Evolutionary conservation across 2,888 invertebrate genomes (phyloP).

Genomic region (Lasius platythorax): DNA sequence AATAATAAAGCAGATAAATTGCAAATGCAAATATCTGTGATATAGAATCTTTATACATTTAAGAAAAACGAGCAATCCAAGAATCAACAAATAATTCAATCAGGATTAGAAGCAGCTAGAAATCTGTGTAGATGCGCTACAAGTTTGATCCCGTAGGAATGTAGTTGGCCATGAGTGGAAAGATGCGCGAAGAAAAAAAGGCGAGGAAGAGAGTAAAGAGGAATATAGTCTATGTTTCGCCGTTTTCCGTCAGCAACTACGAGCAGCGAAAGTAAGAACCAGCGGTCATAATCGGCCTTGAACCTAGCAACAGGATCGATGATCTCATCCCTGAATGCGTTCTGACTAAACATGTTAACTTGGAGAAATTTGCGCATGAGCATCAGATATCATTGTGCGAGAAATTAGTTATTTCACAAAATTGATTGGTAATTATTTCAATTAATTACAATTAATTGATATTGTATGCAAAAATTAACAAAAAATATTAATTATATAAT

Average conservation of each 20-base stretch:
- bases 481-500: not conserved
- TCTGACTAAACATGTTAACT: constrained; percentile 55
- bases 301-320: constrained; percentile 70
- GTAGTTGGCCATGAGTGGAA: constrained; percentile 78
- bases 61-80: not conserved
- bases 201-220: constrained; percentile 31
- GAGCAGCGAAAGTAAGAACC: constrained; percentile 65
- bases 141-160: constrained; percentile 77
- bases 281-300: constrained; percentile 69
- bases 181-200: constrained; percentile 52
- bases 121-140: constrained; percentile 54
- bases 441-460: not conserved
- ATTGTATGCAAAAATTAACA: not conserved
- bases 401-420: not conserved
- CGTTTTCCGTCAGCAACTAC: constrained; percentile 38
- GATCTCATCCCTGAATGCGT: constrained; percentile 66
- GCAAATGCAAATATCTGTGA: not conserved
- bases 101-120: constrained; percentile 1
- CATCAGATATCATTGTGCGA: not conserved
- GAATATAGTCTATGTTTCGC: constrained; percentile 57
- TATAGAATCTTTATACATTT: not conserved
- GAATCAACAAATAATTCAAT: not conserved
- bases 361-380: not conserved
- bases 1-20: not conserved
- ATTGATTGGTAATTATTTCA: not conserved